Base-by-base conservation (phyloP, 2,888 invertebrate genomes). In the Notodromas monacha region DNA sequence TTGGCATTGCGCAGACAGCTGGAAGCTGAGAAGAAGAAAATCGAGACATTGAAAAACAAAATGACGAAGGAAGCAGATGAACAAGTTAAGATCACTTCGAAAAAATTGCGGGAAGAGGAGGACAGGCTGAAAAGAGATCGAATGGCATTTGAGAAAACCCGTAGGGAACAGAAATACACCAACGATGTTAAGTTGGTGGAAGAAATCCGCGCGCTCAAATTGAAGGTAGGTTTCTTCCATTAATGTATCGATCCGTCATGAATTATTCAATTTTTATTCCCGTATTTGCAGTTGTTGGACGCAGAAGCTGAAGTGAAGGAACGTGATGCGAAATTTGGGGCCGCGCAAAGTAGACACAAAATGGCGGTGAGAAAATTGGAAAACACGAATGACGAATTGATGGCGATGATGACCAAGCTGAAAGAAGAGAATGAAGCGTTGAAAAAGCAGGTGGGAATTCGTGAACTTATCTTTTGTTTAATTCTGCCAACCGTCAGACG, bases 61-160 rank as follows among this genome's bases (percentile, higher is more conserved):
- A 41, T 50, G 28, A 46, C 47, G 32, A 42, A 46, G 33, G 48
- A 51, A 28, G 54, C 55, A 39, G 54, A 59, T 42, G 58, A 61
- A 33, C 64, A 66, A 36, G 59, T 61, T 43, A 58, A 62, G 30
- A 52, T 60, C 38, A 51, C 61, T 14, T 63, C 65, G 43, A 60
- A 61, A 38, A 59, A 59, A 44, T 44, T 67, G 39, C 61, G 63
- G 34, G 65, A 68, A 40, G 68, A 68, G 44, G 62, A 60, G 36
- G 61, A 63, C 39, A 64, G 63, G 43, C 44, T 68, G 10, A 34
- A 30, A 30, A 28, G 32, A 12, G 30, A 36, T 6, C 6, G 21
- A n/a, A 21, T 21, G 21, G 21, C 21, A 21, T 21, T 21, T 21
- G 21, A 21, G n/a, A 6, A n/a, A 6, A 8, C 6, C 21, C 6